Base-by-base conservation (phyloP, 1,140 invertebrate species). In the Brachionus koreanus region DNA sequence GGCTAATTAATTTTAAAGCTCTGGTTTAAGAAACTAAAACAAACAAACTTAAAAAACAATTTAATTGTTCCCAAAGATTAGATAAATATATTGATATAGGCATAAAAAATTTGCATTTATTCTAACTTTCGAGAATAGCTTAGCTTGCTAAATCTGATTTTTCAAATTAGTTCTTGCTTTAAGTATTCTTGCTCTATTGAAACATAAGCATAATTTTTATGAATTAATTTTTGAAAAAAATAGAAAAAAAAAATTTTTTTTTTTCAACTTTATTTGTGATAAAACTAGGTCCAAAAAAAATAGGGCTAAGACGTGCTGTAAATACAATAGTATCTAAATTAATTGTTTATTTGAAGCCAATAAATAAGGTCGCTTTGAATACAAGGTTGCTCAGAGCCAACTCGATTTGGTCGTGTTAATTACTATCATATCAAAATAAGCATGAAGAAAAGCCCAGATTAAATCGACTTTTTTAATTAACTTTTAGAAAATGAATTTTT, bases 391-490 rank as follows among this genome's bases (percentile, higher is more conserved):
- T 57, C 16, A 7, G 9, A 57, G 49, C 19, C 49, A 19, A 7
- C 49, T 19, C 49, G 19, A 57, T 19, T 57, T 19, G 16, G 49
- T 57, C 49, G 9, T 57, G 19, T 23, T 57, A 57, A 57, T 57
- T 57, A 57, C 16, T 25, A 25, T 57, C 16, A 35, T 35, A 65
- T 65, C 63, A 65, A 65, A n/a, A 65, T 16, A 37, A 13, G 23
- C 63, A 37, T 65, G 63, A 72, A 72, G 19, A 69, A 37, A 13
- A 69, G 35, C 65, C 65, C 16, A 69, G 35, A 16, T 72, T 72
- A 57, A 57, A 23, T 57, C 19, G 49, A 57, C 49, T 72, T 72
- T 72, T 69, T 23, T 39, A 72, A 72, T 72, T 72, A 72, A 42
- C 33, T 72, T 42, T 42, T 23, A 72, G 37, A 23, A 61, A 13